phyloP scores from a whole-genome alignment of 2,888 invertebrate genomes.

The Theretra japonica region DNA sequence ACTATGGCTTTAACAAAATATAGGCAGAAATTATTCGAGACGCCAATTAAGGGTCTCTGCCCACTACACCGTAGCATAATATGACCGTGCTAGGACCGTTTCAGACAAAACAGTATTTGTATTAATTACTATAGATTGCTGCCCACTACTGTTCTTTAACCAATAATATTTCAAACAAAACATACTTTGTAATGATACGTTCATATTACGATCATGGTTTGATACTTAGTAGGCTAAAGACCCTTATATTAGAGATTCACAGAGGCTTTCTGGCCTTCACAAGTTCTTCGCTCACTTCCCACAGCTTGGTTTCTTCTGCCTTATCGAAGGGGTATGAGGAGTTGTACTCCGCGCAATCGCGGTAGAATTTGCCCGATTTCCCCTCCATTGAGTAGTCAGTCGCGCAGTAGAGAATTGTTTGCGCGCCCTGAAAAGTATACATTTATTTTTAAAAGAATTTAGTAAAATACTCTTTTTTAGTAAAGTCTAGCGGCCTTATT shows the following conservation, averaged over 20 bases:
- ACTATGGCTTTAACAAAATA: neutral
- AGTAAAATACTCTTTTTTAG: too few relatives aligned
- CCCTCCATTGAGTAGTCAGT: slow-evolving; percentile 85
- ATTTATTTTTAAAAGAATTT: too few relatives aligned
- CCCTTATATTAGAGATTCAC: slow-evolving; percentile 44
- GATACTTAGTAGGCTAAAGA: too few relatives aligned
- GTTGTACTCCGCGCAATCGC: slow-evolving; percentile 88
- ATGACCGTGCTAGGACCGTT: too few relatives aligned
- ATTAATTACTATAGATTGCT: too few relatives aligned
- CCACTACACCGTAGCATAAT: too few relatives aligned
- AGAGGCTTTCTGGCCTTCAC: slow-evolving; percentile 71
- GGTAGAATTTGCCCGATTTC: slow-evolving; percentile 90
- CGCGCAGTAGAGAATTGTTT: slow-evolving; percentile 91
- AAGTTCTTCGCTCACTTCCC: slow-evolving; percentile 88
- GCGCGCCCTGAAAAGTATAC: slow-evolving; percentile 87
- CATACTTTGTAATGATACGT: neutral
- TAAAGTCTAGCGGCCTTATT: too few relatives aligned
- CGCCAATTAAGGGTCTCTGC: neutral
- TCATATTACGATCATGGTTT: neutral
- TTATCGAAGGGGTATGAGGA: slow-evolving; percentile 86
- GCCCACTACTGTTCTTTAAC: too few relatives aligned
- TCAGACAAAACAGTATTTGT: too few relatives aligned
- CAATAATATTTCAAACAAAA: too few relatives aligned
- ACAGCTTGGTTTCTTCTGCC: slow-evolving; percentile 86
- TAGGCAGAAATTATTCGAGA: slow-evolving; percentile 7